Evolutionary conservation across 1,140 invertebrate genomes (phyloP).

Genomic region (Diprion similis): DNA sequence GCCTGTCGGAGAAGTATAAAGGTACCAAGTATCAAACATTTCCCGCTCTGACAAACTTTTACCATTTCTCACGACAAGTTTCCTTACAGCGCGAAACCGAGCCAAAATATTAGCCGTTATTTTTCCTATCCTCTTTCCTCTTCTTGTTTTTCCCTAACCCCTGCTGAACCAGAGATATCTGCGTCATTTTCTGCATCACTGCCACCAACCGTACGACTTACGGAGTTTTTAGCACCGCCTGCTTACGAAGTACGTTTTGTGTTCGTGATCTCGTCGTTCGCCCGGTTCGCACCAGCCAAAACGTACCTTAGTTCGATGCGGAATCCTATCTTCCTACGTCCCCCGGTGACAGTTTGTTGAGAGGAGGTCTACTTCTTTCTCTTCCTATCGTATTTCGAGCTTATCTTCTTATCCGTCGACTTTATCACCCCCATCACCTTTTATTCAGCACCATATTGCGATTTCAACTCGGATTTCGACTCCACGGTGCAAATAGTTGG

Average conservation of each 20-base stretch:
- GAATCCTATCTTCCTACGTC: not conserved
- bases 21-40: not conserved
- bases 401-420: not conserved
- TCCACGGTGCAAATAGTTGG: not conserved
- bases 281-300: not conserved
- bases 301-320: not conserved
- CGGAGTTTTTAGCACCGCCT: not conserved
- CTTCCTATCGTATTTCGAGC: slow-evolving; percentile 2
- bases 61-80: not conserved
- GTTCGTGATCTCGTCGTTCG: not conserved
- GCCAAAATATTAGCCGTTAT: no score
- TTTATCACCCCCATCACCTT: not conserved
- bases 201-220: not conserved
- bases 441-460: slow-evolving; percentile 1
- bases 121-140: no score
- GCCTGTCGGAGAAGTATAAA: not conserved
- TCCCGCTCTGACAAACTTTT: not conserved
- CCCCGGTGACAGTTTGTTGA: not conserved
- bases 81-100: no score
- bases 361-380: not conserved
- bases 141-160: not conserved
- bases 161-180: not conserved
- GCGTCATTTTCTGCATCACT: slow-evolving; percentile 5
- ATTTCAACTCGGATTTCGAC: not conserved
- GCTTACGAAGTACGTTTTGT: not conserved